Conservation (phyloP, 2,113 vertebrate genomes). For the Chionis minor region DNA sequence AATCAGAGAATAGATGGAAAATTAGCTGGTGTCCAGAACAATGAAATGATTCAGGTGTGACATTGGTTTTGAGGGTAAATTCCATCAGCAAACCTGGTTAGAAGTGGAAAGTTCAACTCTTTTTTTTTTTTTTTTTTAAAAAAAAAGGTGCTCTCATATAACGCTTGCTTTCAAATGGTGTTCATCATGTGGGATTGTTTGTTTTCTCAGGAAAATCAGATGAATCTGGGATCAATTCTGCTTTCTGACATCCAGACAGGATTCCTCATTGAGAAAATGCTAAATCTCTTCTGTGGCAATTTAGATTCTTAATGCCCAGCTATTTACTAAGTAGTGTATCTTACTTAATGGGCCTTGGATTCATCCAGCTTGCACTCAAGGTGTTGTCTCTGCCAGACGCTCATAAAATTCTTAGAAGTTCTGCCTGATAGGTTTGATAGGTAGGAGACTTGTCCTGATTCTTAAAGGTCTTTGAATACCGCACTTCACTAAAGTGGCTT, state of each 20-base stretch:
- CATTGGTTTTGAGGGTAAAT: background rate
- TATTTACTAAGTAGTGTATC: background rate
- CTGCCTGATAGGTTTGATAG: background rate
- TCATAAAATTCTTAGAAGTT: background rate
- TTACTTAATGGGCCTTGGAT: background rate
- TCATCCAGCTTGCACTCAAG: background rate
- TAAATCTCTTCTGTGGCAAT: background rate
- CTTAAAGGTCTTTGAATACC: background rate
- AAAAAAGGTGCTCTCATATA: background rate
- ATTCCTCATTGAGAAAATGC: background rate
- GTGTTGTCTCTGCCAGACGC: background rate
- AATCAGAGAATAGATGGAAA: background rate
- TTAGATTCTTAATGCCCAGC: background rate
- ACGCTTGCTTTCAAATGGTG: background rate
- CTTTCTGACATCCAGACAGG: background rate
- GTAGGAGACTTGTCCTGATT: background rate
- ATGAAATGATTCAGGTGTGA: background rate
- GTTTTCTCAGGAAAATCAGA: background rate
- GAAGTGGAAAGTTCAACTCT: background rate
- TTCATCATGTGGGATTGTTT: background rate
- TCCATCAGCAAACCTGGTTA: background rate
- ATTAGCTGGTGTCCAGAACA: background rate
- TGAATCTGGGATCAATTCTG: background rate
- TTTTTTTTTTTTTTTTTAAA: background rate
- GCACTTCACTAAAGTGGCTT: background rate